phyloP scores from a whole-genome alignment of 2,113 vertebrate genomes.

The Zosterops hypoxanthus region DNA sequence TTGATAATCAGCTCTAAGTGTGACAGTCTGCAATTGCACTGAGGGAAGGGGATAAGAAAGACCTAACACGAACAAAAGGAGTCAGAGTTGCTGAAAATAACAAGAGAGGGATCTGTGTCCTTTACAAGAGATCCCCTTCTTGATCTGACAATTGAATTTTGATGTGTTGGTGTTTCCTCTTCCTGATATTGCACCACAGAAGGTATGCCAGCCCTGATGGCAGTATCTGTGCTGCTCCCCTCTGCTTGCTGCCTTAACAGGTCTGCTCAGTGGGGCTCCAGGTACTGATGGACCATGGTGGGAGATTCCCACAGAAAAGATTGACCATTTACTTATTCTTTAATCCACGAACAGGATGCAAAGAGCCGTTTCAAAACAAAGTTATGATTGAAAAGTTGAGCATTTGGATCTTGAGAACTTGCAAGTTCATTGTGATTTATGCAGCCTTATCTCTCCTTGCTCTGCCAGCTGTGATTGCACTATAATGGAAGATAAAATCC shows the following conservation, averaged over 20 bases:
- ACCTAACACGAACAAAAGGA: background rate
- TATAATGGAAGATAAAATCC: background rate
- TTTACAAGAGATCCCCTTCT: background rate
- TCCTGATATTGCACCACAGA: background rate
- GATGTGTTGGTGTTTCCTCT: background rate
- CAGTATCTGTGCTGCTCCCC: accelerated
- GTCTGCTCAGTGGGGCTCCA: background rate
- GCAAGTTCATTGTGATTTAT: background rate
- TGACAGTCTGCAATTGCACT: background rate
- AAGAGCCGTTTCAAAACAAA: background rate
- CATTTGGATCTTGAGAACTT: background rate
- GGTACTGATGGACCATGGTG: background rate
- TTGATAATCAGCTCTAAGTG: background rate
- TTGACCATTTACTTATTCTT: background rate
- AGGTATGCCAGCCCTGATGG: background rate
- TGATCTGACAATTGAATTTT: background rate
- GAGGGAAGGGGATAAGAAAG: background rate
- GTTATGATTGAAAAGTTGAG: background rate
- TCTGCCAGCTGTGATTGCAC: background rate
- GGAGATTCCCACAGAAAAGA: background rate
- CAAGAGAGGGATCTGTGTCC: background rate
- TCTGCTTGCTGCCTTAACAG: background rate
- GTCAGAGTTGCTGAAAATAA: background rate
- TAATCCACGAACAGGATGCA: background rate
- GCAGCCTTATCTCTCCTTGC: background rate